Base-by-base conservation (phyloP, 2,113 vertebrate species). In the Glaucomys volans region DNA sequence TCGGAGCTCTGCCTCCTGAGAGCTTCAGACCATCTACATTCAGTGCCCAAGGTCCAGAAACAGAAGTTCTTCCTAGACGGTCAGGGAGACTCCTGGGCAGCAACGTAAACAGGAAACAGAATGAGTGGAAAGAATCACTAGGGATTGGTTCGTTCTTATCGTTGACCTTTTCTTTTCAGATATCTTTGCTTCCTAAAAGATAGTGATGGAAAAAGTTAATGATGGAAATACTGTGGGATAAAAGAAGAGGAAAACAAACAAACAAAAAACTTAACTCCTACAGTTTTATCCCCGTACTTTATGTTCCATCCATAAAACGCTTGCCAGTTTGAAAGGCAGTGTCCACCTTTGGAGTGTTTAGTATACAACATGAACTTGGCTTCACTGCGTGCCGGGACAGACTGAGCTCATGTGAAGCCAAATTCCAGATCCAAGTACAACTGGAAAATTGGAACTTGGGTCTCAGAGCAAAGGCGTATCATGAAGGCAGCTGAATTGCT, bases 391-490 rank as follows among this genome's bases (percentile, higher is more conserved):
- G 64, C 89, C 57, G 28, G 75, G 85, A 95, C 42, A 24, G 28
- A 88, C 1, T 26, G 72, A 88, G 22, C 30, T 3, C 42, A 7
- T 1, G 20, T 2, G 30, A 96, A 98, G 92, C 95, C 91, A 96
- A 90, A 88, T 83, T 96, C 97, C 20, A 44, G 64, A 87, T 97
- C 92, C 97, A 97, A 98, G 71, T 17, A 94, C 93, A 98, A 96
- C 93, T 96, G 93, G 96, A 95, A 98, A 97, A 80, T 94, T 79
- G 88, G 81, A 97, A 88, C 47, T 94, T 87, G 0, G 30, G 64
- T 94, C 91, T 95, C 89, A 18, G 75, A 92, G 87, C 67, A 0
- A 1, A 91, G 76, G 3, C 17, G 40, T 37, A 20, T 74, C 75
- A 62, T 75, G 74, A 95, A 95, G 91, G 95, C 91, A 69, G 42